These are phyloP conservation scores for Pseudochirops cupreus DNA, from an alignment of 2,797 vertebrate genomes.

Conservation along the genomic window DNA sequence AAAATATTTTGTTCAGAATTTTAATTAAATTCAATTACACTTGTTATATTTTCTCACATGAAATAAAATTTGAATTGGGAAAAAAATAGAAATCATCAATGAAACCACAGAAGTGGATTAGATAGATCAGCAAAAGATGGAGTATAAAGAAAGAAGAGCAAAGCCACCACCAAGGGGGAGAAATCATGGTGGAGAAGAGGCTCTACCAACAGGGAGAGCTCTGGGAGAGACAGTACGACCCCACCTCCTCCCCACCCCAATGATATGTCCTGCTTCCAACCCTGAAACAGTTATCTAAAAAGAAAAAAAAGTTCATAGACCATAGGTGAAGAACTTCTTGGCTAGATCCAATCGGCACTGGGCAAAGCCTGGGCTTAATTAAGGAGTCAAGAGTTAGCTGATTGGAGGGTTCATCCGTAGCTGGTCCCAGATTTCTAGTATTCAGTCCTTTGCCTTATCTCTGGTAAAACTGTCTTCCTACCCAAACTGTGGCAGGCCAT, in stretches of 20 bases:
- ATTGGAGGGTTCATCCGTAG: background rate
- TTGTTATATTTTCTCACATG: constrained; percentile 81
- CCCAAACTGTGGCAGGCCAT: background rate
- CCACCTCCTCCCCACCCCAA: too few species aligned
- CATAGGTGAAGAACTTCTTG: background rate
- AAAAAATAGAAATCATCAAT: too few species aligned
- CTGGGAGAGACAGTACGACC: too few species aligned
- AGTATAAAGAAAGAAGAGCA: too few species aligned
- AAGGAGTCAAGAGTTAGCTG: background rate
- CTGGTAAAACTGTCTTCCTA: background rate
- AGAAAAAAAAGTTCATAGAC: background rate
- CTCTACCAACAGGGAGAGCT: too few species aligned
- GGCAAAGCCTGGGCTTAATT: background rate
- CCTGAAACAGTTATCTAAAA: background rate
- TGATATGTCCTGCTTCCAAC: too few species aligned
- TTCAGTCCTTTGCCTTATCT: fast-evolving
- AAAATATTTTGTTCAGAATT: constrained; percentile 82
- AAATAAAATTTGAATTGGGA: constrained; percentile 85
- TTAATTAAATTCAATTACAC: constrained; percentile 83
- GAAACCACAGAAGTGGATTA: too few species aligned
- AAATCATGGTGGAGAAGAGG: too few species aligned
- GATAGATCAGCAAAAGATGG: too few species aligned
- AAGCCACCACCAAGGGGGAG: too few species aligned
- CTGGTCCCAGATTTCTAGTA: background rate
- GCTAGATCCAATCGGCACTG: background rate